phyloP scores from a whole-genome alignment of 2,888 invertebrate species.

The Ctenicera cuprea region DNA sequence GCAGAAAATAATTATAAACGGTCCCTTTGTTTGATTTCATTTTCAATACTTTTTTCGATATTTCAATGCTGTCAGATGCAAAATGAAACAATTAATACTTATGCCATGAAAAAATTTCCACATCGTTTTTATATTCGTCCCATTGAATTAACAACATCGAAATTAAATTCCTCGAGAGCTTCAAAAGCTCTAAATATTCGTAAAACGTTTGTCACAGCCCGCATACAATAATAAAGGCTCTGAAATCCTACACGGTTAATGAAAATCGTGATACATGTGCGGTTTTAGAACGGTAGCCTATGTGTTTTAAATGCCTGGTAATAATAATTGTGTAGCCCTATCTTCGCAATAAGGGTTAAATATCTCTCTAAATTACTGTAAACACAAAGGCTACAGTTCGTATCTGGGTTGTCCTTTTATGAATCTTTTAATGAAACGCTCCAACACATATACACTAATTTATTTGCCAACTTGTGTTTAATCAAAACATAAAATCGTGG shows the following conservation, averaged over 20 bases:
- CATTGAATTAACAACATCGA: not conserved
- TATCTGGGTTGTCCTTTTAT: constrained; percentile 11
- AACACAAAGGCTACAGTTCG: not conserved
- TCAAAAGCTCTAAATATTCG: not conserved
- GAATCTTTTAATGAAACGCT: constrained; percentile 9
- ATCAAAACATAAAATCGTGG: not conserved
- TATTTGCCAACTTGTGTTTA: not conserved
- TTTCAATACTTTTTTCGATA: too few species aligned
- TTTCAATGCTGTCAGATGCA: too few species aligned
- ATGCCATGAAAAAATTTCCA: too few species aligned
- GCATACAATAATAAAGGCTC: constrained; percentile 1
- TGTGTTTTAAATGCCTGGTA: constrained; percentile 1
- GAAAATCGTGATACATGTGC: constrained; percentile 17
- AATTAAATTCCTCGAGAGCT: constrained; percentile 5
- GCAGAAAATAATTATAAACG: too few species aligned
- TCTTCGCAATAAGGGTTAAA: not conserved
- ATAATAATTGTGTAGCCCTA: not conserved
- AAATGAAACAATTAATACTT: too few species aligned
- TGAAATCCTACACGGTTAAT: constrained; percentile 8
- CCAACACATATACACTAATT: not conserved
- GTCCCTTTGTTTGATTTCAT: too few species aligned
- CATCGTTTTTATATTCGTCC: too few species aligned
- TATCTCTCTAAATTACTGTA: constrained; percentile 9
- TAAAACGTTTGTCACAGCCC: not conserved
- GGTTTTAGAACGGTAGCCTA: not conserved